Evolutionary conservation across 2,113 vertebrate genomes (phyloP).

Genomic region (Toxotes chatareus): DNA sequence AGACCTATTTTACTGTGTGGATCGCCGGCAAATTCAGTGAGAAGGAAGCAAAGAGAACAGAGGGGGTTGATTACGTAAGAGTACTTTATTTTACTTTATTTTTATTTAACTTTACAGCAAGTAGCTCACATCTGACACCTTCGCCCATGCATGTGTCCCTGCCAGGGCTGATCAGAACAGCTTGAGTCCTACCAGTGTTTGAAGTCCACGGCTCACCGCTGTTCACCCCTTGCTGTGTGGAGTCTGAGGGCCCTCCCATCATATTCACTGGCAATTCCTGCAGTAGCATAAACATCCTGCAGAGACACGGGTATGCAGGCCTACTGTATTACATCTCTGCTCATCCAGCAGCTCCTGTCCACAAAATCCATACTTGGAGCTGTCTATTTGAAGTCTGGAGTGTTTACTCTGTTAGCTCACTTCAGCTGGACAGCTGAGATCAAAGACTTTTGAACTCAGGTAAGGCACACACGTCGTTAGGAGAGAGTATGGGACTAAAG

Average conservation of each 20-base stretch:
- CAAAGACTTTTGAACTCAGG: slow-evolving; percentile 43
- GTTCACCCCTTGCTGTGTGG: slow-evolving; percentile 6
- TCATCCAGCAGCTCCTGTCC: not conserved
- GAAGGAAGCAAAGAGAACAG: not conserved
- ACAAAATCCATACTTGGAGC: slow-evolving; percentile 47
- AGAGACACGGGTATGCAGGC: not conserved
- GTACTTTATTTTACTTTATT: not conserved
- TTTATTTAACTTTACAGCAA: not conserved
- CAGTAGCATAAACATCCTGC: not conserved
- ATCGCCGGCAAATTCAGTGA: not conserved
- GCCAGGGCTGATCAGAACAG: slow-evolving; percentile 11
- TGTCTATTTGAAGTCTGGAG: slow-evolving; percentile 20
- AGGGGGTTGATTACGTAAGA: not conserved
- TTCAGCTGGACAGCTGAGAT: slow-evolving; percentile 31
- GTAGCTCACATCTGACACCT: not conserved
- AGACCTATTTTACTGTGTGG: not conserved
- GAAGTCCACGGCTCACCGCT: slow-evolving; percentile 22
- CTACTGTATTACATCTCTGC: not conserved
- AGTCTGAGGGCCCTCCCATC: not conserved
- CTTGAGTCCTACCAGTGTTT: slow-evolving; percentile 14
- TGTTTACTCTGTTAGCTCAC: slow-evolving; percentile 35
- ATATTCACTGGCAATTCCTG: not conserved
- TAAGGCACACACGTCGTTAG: slow-evolving; percentile 18
- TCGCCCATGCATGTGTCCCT: not conserved
- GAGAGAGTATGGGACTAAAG: not conserved